Conservation (phyloP, 2,797 vertebrate species). For the Pachyuromys duprasi region DNA sequence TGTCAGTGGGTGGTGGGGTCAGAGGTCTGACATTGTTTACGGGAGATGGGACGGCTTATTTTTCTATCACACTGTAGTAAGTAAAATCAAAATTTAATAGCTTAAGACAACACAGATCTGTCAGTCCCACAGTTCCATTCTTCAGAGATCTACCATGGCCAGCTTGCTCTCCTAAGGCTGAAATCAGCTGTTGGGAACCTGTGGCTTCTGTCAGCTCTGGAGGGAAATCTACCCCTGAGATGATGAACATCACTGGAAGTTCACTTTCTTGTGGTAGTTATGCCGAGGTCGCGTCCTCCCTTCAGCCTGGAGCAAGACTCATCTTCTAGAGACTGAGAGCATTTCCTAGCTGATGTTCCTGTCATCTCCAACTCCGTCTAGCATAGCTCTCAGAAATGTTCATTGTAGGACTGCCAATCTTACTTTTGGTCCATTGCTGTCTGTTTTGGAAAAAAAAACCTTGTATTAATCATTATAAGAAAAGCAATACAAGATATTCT, state of each 20-base stretch:
- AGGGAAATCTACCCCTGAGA: neutral
- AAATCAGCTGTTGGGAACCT: neutral
- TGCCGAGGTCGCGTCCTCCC: neutral
- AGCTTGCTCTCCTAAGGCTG: neutral
- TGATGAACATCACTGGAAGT: neutral
- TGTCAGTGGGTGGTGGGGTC: neutral
- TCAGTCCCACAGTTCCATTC: neutral
- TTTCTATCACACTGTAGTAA: neutral
- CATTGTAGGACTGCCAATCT: neutral
- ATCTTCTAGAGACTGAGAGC: neutral
- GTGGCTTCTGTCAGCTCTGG: neutral
- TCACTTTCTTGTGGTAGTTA: neutral
- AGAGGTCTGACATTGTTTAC: neutral
- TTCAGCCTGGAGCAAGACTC: neutral
- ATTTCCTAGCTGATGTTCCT: neutral
- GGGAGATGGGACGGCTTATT: neutral
- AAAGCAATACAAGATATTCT: constrained; percentile 28
- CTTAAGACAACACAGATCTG: neutral
- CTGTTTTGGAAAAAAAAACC: neutral
- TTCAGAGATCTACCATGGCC: neutral
- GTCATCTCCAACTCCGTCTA: neutral
- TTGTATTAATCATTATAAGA: neutral
- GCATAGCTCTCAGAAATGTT: neutral
- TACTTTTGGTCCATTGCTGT: neutral
- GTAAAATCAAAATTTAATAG: neutral